Evolutionary conservation across 2,113 vertebrate genomes (phyloP).

Genomic region (Sprattus sprattus): DNA sequence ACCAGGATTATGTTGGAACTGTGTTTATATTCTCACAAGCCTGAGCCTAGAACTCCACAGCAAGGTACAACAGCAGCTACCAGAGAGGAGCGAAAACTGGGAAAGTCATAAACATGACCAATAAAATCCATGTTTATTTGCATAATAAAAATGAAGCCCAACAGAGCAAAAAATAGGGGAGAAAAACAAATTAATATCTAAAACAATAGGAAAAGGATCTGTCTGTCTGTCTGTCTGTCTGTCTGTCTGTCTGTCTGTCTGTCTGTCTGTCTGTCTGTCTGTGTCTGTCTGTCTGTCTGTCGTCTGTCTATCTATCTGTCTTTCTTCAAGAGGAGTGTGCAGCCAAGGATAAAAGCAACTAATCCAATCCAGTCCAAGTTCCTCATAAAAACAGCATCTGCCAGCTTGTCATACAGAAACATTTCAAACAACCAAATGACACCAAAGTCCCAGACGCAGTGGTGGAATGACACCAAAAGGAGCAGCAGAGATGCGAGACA

Average conservation of each 20-base stretch:
- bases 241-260: not conserved
- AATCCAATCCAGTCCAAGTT: not conserved
- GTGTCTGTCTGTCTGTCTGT: not conserved
- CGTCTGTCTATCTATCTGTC: not conserved
- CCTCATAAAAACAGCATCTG: not conserved
- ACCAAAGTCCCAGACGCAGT: not conserved
- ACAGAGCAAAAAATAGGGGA: not conserved
- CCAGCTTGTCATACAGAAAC: not conserved
- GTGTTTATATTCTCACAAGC: not conserved
- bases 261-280: not conserved
- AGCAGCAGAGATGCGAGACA: not conserved
- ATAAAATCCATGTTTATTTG: slow-evolving; percentile 15
- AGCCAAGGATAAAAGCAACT: not conserved
- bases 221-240: not conserved
- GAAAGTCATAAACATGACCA: not conserved
- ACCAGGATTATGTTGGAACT: not conserved
- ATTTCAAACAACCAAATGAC: not conserved
- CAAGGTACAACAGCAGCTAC: not conserved
- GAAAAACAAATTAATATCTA: not conserved
- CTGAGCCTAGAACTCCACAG: not conserved
- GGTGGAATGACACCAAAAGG: no score
- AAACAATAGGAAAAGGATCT: not conserved
- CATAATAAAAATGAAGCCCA: not conserved
- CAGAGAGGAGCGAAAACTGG: not conserved
- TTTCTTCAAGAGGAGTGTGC: not conserved